Conservation (phyloP, 2,113 vertebrate species). For the Coreoperca whiteheadi region DNA sequence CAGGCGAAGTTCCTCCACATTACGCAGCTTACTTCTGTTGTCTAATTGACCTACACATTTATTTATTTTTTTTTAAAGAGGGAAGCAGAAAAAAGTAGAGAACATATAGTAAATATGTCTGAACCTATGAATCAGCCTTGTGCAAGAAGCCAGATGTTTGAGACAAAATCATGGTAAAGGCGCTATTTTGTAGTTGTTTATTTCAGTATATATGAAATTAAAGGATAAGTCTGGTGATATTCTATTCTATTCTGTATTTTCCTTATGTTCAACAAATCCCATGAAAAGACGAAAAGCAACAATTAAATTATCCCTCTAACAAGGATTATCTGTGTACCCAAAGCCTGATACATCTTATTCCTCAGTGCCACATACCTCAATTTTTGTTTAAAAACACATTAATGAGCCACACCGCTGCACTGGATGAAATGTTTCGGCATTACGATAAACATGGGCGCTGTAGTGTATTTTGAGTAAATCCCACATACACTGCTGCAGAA, state of each 20-base stretch:
- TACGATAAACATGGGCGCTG: background rate
- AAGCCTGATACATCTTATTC: slow-evolving; percentile 4
- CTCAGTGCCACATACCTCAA: background rate
- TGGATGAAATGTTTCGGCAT: slow-evolving; percentile 2
- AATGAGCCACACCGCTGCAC: background rate
- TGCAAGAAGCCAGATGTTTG: background rate
- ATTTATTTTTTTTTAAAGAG: no score
- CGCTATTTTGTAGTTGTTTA: background rate
- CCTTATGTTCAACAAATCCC: background rate
- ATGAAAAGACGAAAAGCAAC: background rate
- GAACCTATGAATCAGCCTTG: background rate
- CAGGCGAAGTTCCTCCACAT: slow-evolving; percentile 93
- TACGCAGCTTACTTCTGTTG: slow-evolving; percentile 94
- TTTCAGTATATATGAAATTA: background rate
- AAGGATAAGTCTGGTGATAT: background rate
- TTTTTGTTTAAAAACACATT: background rate
- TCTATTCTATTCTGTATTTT: background rate
- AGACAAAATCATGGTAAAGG: background rate
- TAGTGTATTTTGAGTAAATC: slow-evolving; percentile 9
- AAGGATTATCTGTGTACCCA: background rate
- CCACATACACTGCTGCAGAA: background rate
- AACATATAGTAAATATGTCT: background rate
- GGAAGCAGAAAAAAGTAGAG: background rate
- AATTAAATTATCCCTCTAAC: background rate
- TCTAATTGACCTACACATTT: slow-evolving; percentile 90